Percentiles rank a stretch among this genome's conserved stretches.
phyloP scores from a whole-genome alignment of 2,888 invertebrate species.

The Drosophila monieri region DNA sequence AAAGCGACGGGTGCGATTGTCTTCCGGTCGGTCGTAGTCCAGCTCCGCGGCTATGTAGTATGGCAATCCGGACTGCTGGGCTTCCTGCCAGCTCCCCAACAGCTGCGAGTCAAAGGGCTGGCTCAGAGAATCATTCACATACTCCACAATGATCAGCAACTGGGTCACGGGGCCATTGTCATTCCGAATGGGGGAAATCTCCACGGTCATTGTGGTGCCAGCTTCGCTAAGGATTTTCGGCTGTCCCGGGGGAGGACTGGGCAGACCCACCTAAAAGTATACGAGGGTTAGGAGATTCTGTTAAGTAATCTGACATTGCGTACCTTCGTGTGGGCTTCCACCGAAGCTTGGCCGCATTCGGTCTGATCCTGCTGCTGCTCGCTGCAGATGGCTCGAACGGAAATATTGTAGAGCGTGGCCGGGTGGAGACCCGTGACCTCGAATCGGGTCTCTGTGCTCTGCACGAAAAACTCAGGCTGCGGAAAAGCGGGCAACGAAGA shows the following conservation, averaged over 20 bases:
- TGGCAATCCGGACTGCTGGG: slow-evolving; percentile 88
- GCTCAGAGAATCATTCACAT: slow-evolving; percentile 87
- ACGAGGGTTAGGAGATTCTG: neutral
- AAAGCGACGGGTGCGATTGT: slow-evolving; percentile 87
- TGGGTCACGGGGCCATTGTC: slow-evolving; percentile 91
- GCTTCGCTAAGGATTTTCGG: slow-evolving; percentile 87
- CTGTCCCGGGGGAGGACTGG: slow-evolving; percentile 88
- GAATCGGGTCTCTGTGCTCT: slow-evolving; percentile 86
- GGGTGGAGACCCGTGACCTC: slow-evolving; percentile 88
- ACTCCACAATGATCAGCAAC: slow-evolving; percentile 89
- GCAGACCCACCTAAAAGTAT: slow-evolving; percentile 84
- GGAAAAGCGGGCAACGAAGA: slow-evolving; percentile 85
- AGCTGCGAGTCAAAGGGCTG: slow-evolving; percentile 87
- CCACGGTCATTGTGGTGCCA: slow-evolving; percentile 87
- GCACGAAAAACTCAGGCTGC: slow-evolving; percentile 86
- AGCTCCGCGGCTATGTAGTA: slow-evolving; percentile 94
- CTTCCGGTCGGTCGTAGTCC: slow-evolving; percentile 85
- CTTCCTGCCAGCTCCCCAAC: slow-evolving; percentile 88
- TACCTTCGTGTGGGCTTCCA: slow-evolving; percentile 88
- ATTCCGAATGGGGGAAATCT: slow-evolving; percentile 88
- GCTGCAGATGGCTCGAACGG: slow-evolving; percentile 88
- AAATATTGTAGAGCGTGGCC: slow-evolving; percentile 90
- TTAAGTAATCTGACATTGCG: neutral
- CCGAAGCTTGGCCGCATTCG: slow-evolving; percentile 86
- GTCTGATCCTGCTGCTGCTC: slow-evolving; percentile 80